Evolutionary conservation across 1,140 invertebrate genomes (phyloP).

Genomic region (Zaprionus davidi): DNA sequence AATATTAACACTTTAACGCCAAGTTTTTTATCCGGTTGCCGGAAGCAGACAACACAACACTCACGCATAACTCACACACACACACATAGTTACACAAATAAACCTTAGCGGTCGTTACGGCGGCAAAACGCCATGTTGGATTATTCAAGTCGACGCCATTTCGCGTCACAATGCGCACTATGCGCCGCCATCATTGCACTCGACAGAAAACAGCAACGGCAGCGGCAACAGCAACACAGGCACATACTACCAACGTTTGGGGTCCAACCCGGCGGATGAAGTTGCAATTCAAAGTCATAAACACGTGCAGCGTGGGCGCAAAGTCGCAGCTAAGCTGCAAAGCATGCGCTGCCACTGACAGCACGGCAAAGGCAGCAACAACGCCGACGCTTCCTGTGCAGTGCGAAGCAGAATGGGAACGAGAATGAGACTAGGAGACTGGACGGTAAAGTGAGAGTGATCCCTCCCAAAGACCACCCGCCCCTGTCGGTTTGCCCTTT

Average conservation of each 20-base stretch:
- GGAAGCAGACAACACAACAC: slow-evolving; percentile 68
- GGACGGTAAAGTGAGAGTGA: slow-evolving; percentile 2
- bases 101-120: slow-evolving; percentile 59
- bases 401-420: slow-evolving; percentile 1
- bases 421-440: neutral
- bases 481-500: slow-evolving; percentile 26
- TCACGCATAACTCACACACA: slow-evolving; percentile 25
- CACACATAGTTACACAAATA: slow-evolving; percentile 35
- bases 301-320: slow-evolving; percentile 80
- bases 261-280: slow-evolving; percentile 66
- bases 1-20: slow-evolving; percentile 82
- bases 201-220: slow-evolving; percentile 64
- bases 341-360: slow-evolving; percentile 65
- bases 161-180: slow-evolving; percentile 80
- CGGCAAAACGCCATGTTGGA: slow-evolving; percentile 80
- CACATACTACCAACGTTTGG: slow-evolving; percentile 12
- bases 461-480: slow-evolving; percentile 17
- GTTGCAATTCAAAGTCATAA: slow-evolving; percentile 83
- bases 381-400: slow-evolving; percentile 60
- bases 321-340: slow-evolving; percentile 77
- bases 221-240: slow-evolving; percentile 19
- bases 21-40: slow-evolving; percentile 81
- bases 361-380: slow-evolving; percentile 40
- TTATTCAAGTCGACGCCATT: slow-evolving; percentile 81
- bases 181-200: slow-evolving; percentile 78